A percentile compares a stretch with the other conserved stretches of the same genome.
Evolutionary conservation across 2,888 invertebrate species (phyloP).

Genomic region (Nysson spinosus): DNA sequence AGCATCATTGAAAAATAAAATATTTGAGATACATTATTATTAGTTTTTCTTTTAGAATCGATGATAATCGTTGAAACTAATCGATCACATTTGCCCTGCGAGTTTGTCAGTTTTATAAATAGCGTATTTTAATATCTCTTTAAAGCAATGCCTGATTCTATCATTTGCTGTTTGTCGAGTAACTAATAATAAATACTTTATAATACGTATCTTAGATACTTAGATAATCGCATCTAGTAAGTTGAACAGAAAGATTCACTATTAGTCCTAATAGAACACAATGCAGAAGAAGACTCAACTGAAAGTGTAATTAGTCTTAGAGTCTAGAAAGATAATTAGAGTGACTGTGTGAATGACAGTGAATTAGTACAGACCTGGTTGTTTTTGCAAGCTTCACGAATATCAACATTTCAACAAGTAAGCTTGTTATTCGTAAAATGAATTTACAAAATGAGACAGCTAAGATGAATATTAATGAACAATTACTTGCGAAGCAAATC

Average conservation of each 20-base stretch:
- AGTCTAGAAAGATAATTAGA: conserved; percentile 55
- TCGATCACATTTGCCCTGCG: conserved; percentile 52
- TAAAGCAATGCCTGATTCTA: conserved; percentile 60
- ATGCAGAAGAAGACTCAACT: conserved; percentile 60
- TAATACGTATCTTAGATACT: conserved; percentile 47
- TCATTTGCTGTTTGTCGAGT: conserved; percentile 38
- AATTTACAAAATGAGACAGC: conserved; percentile 1
- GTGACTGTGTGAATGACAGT: conserved; percentile 70
- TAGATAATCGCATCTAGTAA: conserved; percentile 49
- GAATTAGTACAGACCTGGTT: conserved; percentile 73
- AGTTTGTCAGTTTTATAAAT: conserved; percentile 35
- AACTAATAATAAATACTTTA: conserved; percentile 51
- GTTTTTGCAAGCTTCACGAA: conserved; percentile 67
- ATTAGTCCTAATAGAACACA: conserved; percentile 63
- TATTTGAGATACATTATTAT: too few relatives aligned
- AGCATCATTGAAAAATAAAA: too few relatives aligned
- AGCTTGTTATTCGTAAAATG: background rate
- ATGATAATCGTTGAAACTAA: conserved; percentile 35
- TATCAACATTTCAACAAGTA: conserved; percentile 14
- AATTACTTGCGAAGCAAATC: too few relatives aligned
- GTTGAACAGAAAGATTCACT: conserved; percentile 47
- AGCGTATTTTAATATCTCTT: conserved; percentile 41
- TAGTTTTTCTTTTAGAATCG: too few relatives aligned
- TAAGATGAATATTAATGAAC: conserved; percentile 21
- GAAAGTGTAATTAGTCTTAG: conserved; percentile 49